These are phyloP conservation scores for Philereme vetulata DNA, from an alignment of 2,888 invertebrate genomes.

Conservation along the genomic window DNA sequence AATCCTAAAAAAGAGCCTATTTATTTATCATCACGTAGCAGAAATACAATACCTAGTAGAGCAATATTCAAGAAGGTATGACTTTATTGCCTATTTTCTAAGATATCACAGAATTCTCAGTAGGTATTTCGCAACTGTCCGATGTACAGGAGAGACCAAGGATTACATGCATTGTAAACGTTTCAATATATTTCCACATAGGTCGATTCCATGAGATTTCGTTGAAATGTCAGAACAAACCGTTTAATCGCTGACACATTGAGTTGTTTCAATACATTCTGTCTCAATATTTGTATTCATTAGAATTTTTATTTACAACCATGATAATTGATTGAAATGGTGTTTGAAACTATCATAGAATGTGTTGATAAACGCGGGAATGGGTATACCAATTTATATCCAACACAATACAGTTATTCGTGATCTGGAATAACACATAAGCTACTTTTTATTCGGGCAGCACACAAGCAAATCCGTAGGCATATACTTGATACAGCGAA, in stretches of 20 bases:
- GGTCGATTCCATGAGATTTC: constrained; percentile 9
- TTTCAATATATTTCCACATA: constrained; percentile 23
- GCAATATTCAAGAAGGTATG: constrained; percentile 1
- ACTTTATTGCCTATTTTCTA: neutral
- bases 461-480: too few species aligned
- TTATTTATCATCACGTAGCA: constrained; percentile 31
- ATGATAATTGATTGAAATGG: too few species aligned
- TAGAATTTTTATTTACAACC: too few species aligned
- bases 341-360: too few species aligned
- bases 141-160: constrained; percentile 14
- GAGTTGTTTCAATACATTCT: constrained; percentile 4
- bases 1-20: constrained; percentile 1
- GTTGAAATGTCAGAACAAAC: constrained; percentile 26
- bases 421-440: too few species aligned
- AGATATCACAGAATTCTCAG: neutral
- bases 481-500: neutral
- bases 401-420: too few species aligned
- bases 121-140: constrained; percentile 11
- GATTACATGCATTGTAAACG: constrained; percentile 20
- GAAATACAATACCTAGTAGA: constrained; percentile 11
- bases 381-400: too few species aligned
- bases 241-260: constrained; percentile 15
- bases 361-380: too few species aligned
- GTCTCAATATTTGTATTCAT: constrained; percentile 3
- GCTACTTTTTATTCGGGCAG: too few species aligned